Conservation (phyloP, 2,888 invertebrate species). For the Ophion slaviceki region DNA sequence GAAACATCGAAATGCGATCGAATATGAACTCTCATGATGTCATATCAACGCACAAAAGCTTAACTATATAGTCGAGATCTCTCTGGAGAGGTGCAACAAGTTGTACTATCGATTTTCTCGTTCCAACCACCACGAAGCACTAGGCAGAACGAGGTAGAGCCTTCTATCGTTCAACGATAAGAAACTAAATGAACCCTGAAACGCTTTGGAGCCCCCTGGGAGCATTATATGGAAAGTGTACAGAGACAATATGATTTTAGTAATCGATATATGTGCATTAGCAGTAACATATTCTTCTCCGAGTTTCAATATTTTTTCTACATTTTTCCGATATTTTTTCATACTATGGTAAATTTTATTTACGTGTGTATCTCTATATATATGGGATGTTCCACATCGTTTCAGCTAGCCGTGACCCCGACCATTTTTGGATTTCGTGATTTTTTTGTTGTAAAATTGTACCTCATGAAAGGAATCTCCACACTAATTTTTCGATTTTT, state of each 20-base stretch:
- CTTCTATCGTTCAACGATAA: conserved; percentile 51
- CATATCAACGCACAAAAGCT: conserved; percentile 30
- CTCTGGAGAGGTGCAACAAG: conserved; percentile 63
- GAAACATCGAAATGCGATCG: conserved; percentile 33
- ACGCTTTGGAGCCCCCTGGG: conserved; percentile 65
- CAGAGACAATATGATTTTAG: conserved; percentile 8
- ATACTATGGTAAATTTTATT: not conserved
- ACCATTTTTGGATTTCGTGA: too few relatives aligned
- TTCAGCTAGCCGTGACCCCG: too few relatives aligned
- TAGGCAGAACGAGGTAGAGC: conserved; percentile 18
- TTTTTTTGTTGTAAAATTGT: too few relatives aligned
- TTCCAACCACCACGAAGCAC: conserved; percentile 38
- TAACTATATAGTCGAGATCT: conserved; percentile 22
- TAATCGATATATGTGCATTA: not conserved
- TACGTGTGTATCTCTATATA: not conserved
- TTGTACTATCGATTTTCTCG: conserved; percentile 64
- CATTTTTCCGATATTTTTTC: not conserved
- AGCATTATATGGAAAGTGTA: conserved; percentile 56
- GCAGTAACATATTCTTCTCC: not conserved
- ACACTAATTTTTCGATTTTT: too few relatives aligned
- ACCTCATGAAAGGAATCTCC: too few relatives aligned
- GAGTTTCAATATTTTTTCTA: not conserved
- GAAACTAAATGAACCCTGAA: conserved; percentile 58
- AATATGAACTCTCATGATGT: conserved; percentile 23
- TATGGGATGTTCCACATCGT: not conserved